Evolutionary conservation across 2,888 invertebrate genomes (phyloP), one percentile per base, ranked within the genome.

Genomic region (Melangyna quadrimaculata): DNA sequence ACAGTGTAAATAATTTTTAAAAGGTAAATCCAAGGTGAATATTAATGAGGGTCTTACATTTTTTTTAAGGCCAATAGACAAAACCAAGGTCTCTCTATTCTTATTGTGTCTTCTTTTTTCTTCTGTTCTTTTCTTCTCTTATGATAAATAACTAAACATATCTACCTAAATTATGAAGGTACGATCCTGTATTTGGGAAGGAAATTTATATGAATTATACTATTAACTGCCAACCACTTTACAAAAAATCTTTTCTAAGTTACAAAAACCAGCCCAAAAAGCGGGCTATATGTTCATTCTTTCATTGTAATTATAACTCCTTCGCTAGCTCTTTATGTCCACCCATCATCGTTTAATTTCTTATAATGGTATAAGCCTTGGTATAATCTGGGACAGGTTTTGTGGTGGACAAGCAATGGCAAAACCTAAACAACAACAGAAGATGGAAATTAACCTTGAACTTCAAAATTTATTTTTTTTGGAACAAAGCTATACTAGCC

Each of bases 401-500:
- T 69, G n/a, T n/a, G n/a, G n/a, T 24, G 14, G 40, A 55, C 53
- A 71, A 67, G 65, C 59, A 67, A 69, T n/a, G 63, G 61, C 74
- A 79, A 69, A 74, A 53, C 67, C 63, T 73, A 63, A 75, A 59
- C 63, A 81, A 22, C 24, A 69, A 69, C 45, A 69, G 57, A 63
- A 73, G 73, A 59, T 87, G 59, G 80, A 84, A 71, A 86, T 88
- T 90, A 91, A 91, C 91, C 91, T 91, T 91, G 91, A 91, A 91
- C 91, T 91, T 91, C 89, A 91, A 89, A 88, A 74, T 35, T 35
- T 37, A 74, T 35, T 35, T 37, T 51, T 12, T 40, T 32, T 35
- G 40, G 3, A 32, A 45, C 45, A 12, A 51, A 67, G 48, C 19
- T n/a, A 45, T 17, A 19, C 27, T 29, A 55, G 6, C 51, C 17